phyloP scores from a whole-genome alignment of 2,113 vertebrate species.

The Gallinago jamesoni region DNA sequence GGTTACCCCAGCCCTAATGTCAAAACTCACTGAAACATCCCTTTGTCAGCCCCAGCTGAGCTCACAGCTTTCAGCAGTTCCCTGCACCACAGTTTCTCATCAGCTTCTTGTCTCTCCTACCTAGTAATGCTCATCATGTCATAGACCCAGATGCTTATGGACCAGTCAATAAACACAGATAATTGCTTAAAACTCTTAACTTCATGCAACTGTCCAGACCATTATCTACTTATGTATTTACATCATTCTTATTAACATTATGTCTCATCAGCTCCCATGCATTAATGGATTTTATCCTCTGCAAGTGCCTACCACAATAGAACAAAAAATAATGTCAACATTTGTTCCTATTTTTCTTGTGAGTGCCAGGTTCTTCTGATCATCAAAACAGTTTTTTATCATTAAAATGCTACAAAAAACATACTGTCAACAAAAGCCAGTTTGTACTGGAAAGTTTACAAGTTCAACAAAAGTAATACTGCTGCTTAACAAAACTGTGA shows the following conservation, averaged over 20 bases:
- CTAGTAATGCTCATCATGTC: neutral
- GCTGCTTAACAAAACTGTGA: constrained; percentile 46
- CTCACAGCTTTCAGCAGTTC: neutral
- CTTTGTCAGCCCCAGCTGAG: neutral
- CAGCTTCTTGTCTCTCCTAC: neutral
- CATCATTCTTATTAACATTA: neutral
- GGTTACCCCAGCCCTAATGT: neutral
- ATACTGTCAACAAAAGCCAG: constrained; percentile 43
- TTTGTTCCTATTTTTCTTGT: constrained; percentile 10
- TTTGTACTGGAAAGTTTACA: constrained; percentile 57
- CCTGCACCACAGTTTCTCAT: neutral
- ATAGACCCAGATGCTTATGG: neutral
- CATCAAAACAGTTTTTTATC: constrained; percentile 49
- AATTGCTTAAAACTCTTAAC: constrained; percentile 27
- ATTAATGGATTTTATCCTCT: neutral
- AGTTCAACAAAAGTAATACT: constrained; percentile 53
- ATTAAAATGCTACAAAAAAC: constrained; percentile 21
- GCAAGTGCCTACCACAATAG: neutral
- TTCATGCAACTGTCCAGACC: constrained; percentile 6
- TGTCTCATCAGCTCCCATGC: neutral
- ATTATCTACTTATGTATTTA: constrained; percentile 33
- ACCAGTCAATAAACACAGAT: constrained; percentile 19
- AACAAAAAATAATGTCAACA: neutral
- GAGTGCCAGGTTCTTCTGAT: constrained; percentile 13
- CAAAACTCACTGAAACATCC: neutral